These are phyloP conservation scores for Scophthalmus maximus DNA, from an alignment of 2,113 vertebrate species.

Conservation along the genomic window DNA sequence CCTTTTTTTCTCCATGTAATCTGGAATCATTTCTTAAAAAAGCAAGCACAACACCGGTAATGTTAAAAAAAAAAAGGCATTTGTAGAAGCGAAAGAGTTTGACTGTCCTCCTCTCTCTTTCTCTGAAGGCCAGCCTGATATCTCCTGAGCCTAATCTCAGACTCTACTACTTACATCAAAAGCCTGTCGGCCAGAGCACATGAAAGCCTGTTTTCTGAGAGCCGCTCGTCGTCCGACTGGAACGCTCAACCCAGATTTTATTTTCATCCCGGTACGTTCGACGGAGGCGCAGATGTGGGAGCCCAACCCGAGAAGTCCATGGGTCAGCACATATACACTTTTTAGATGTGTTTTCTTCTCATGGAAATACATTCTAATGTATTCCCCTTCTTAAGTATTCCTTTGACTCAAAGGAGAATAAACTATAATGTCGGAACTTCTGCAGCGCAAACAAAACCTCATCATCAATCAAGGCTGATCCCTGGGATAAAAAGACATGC, in stretches of 20 bases:
- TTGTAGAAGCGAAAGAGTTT: not conserved
- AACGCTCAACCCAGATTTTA: constrained; percentile 52
- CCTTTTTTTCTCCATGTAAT: not conserved
- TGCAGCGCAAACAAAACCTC: constrained; percentile 53
- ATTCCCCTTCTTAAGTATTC: constrained; percentile 41
- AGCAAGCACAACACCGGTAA: not conserved
- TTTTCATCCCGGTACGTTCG: constrained; percentile 57
- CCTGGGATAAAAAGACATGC: constrained; percentile 31
- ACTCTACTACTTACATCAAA: constrained; percentile 73
- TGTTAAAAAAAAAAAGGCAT: not conserved
- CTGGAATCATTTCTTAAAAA: not conserved
- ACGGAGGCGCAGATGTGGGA: constrained; percentile 16
- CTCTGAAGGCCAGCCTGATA: constrained; percentile 50
- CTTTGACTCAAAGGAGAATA: constrained; percentile 30
- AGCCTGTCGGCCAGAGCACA: constrained; percentile 72
- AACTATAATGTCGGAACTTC: constrained; percentile 41
- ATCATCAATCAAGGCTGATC: constrained; percentile 41
- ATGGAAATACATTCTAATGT: constrained; percentile 70
- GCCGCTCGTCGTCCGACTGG: constrained; percentile 54
- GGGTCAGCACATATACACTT: constrained; percentile 48
- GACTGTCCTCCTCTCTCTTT: constrained; percentile 17
- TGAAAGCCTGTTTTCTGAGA: constrained; percentile 72
- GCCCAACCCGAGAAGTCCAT: constrained; percentile 25
- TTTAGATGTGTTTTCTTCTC: constrained; percentile 45
- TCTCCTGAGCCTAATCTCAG: constrained; percentile 60